Evolutionary conservation across 2,113 vertebrate species (phyloP), one percentile per base, ranked within the genome.

Genomic region (Theropithecus gelada): DNA sequence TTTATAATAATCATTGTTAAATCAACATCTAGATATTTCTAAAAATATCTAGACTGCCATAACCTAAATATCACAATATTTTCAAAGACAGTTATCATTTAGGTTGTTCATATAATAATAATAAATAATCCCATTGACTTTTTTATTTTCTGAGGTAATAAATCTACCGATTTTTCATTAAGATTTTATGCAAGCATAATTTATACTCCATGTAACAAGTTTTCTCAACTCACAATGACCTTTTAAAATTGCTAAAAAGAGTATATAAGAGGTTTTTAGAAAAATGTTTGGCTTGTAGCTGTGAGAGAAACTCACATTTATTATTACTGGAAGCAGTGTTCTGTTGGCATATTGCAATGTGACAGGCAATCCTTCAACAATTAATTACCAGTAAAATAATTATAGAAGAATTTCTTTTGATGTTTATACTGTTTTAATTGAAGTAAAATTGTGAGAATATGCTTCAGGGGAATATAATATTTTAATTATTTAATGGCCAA

Each of bases 371-470:
- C 6, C 43, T 64, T 93, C 38, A 87, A 59, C 30, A 79, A n/a
- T 82, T 2, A 45, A 48, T 94, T 45, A 38, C 25, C 9, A 66
- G n/a, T n/a, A 40, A 97, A 93, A 92, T 40, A 73, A 73, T 86
- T 84, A 73, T 48, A n/a, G 70, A 85, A 88, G 10, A 43, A 76
- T 97, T 75, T 55, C 8, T 14, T 93, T 91, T 94, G 43, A 55
- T 86, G 61, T 94, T 79, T 91, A 68, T 73, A 76, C 27, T 90
- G 38, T 78, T 88, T 92, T 86, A 92, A 45, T 7, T 85, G 30
- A 96, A 94, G 25, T 79, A 14, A 85, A 85, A 88, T 38, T 84
- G 25, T 68, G 35, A 93, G 35, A 64, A 10, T 96, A n/a, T 79
- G 38, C 30, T 88, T 83, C 11, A 59, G 48, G 78, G 61, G 3